Percentiles rank a stretch among this genome's conserved stretches.
Evolutionary conservation across 2,888 invertebrate species (phyloP).

Genomic region (Troides aeacus): DNA sequence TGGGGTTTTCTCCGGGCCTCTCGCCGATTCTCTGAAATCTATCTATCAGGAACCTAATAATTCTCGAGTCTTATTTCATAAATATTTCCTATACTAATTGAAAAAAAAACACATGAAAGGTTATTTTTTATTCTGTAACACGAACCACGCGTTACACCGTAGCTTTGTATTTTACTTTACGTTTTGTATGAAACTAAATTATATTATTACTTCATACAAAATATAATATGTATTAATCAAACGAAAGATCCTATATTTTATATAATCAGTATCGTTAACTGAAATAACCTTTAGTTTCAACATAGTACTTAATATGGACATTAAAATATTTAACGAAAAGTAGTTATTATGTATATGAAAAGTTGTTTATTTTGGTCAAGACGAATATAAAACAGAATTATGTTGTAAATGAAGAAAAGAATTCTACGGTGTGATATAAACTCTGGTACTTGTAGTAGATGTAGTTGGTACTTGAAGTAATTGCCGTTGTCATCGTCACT

Average conservation of each 20-base stretch:
- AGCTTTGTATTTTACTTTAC: not conserved
- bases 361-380: not conserved
- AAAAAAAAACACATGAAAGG: slow-evolving; percentile 24
- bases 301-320: too few species aligned
- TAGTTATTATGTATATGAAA: not conserved
- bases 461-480: slow-evolving; percentile 36
- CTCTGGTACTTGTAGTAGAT: slow-evolving; percentile 32
- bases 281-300: not conserved
- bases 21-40: slow-evolving; percentile 58
- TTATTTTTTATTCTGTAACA: slow-evolving; percentile 16
- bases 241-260: not conserved
- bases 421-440: slow-evolving; percentile 24
- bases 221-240: not conserved
- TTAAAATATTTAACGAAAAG: not conserved
- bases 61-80: slow-evolving; percentile 32
- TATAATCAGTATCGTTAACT: not conserved
- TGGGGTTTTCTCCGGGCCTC: slow-evolving; percentile 58
- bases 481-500: slow-evolving; percentile 46
- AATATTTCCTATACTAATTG: slow-evolving; percentile 37
- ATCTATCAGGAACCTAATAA: slow-evolving; percentile 60
- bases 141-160: slow-evolving; percentile 16
- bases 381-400: not conserved
- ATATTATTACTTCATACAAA: not conserved
- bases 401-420: not conserved
- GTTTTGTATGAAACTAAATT: not conserved